Evolutionary conservation across 2,888 invertebrate genomes (phyloP), one percentile per base, ranked within the genome.

Genomic region (Heliconius aoede): DNA sequence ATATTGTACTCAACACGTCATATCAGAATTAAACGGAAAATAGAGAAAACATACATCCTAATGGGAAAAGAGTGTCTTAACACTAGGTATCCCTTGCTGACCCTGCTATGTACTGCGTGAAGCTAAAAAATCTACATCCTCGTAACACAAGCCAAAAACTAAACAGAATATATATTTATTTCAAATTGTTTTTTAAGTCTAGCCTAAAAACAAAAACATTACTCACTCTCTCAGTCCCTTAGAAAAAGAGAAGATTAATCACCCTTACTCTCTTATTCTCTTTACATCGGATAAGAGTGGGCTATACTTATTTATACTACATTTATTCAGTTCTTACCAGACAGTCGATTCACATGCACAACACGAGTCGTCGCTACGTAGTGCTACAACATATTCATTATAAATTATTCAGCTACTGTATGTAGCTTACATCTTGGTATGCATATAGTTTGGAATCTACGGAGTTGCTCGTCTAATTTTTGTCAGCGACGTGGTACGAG

Each of bases 321-420:
- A 65, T 65, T 24, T 65, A 24, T 24, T 24, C 36, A 65, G 15
- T 26, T 24, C 32, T 32, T 36, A 60, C 26, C 1, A 60, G 26
- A 26, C 40, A 26, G 13, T 26, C 32, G 36, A 40, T 65, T 65
- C 65, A 26, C 65, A 65, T 65, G 65, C 65, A 40, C 36, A 65
- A 24, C 65, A 36, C 40, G 36, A 40, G 21, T 24, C 65, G 65
- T 40, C 24, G 36, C 36, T 65, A 65, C 65, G 65, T 65, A 36
- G 24, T 65, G 40, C 40, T 65, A 40, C 24, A 65, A 65, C 36
- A 65, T 65, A 65, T 69, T 69, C 55, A 69, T 55, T 30, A 30
- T 69, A 55, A 55, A 69, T 69, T 69, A 69, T 69, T 69, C 69
- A 69, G 55, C 28, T 69, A 30, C 30, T 28, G 30, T 69, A 55